These are phyloP conservation scores for Drosophila falleni DNA, from an alignment of 2,888 invertebrate genomes.

Conservation along the genomic window DNA sequence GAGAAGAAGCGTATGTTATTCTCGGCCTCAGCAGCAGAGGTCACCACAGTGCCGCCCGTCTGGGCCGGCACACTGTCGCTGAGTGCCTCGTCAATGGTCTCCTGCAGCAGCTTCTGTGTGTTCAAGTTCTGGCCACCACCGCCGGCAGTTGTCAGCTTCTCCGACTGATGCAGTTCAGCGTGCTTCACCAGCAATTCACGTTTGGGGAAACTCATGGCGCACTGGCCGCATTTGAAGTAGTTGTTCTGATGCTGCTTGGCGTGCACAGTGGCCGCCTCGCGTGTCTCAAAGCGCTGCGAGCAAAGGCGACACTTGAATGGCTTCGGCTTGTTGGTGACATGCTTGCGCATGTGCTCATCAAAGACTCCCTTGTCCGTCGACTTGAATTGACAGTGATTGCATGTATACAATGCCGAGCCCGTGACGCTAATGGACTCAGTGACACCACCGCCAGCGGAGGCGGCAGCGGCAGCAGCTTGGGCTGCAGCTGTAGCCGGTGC, in stretches of 20 bases:
- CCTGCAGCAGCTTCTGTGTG: conserved; percentile 85
- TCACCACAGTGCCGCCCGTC: conserved; percentile 77
- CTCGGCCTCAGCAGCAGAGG: conserved; percentile 72
- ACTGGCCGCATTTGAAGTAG: conserved; percentile 85
- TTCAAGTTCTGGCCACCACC: conserved; percentile 71
- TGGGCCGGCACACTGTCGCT: conserved; percentile 80
- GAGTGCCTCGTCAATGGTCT: conserved; percentile 85
- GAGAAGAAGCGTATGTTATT: conserved; percentile 85
- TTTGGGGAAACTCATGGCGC: conserved; percentile 84
- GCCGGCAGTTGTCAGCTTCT: conserved; percentile 49
- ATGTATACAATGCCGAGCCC: conserved; percentile 80
- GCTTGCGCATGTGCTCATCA: conserved; percentile 85
- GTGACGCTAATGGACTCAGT: conserved; percentile 53
- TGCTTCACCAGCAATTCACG: conserved; percentile 85
- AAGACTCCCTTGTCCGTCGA: conserved; percentile 84
- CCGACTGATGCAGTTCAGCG: conserved; percentile 84
- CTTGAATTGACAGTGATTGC: conserved; percentile 85
- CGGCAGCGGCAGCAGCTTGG: conserved; percentile 69
- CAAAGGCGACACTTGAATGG: conserved; percentile 86
- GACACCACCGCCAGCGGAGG: conserved; percentile 28
- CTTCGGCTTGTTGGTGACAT: conserved; percentile 83
- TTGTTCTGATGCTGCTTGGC: conserved; percentile 85
- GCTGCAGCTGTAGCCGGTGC: conserved; percentile 68
- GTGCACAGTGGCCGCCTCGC: conserved; percentile 85
- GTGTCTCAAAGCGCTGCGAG: conserved; percentile 85